These are phyloP conservation scores for Drosophila borborema DNA, from an alignment of 2,888 invertebrate genomes.

Conservation along the genomic window DNA sequence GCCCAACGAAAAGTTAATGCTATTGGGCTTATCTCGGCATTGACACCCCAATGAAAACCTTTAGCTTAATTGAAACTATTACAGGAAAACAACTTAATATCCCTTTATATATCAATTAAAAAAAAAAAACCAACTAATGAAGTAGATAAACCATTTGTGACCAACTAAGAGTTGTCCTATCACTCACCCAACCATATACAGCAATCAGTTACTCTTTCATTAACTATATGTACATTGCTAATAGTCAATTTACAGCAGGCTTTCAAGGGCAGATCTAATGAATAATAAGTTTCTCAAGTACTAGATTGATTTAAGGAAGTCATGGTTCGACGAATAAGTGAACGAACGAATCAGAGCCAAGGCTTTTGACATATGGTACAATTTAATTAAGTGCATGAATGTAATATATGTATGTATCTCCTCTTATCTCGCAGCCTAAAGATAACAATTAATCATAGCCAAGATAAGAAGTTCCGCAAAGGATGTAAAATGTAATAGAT, in stretches of 20 bases:
- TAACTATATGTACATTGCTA: no score
- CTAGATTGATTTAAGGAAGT: conserved; percentile 78
- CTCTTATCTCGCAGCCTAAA: background rate
- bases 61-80: background rate
- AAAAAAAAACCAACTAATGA: background rate
- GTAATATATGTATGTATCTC: background rate
- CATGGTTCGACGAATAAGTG: conserved; percentile 80
- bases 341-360: background rate
- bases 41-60: background rate
- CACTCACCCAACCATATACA: conserved; percentile 8
- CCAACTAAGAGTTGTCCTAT: background rate
- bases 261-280: conserved; percentile 55
- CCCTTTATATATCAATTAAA: no score
- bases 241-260: no score
- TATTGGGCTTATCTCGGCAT: background rate
- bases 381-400: background rate
- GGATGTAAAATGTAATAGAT: background rate
- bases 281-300: conserved; percentile 71
- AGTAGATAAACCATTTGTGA: background rate
- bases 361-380: background rate
- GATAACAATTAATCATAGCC: background rate
- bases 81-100: background rate
- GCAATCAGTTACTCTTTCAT: no score
- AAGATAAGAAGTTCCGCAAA: background rate
- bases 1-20: background rate